Percentiles rank a stretch among this genome's conserved stretches.
Evolutionary conservation across 2,113 vertebrate species (phyloP).

Genomic region (Pimephales promelas): DNA sequence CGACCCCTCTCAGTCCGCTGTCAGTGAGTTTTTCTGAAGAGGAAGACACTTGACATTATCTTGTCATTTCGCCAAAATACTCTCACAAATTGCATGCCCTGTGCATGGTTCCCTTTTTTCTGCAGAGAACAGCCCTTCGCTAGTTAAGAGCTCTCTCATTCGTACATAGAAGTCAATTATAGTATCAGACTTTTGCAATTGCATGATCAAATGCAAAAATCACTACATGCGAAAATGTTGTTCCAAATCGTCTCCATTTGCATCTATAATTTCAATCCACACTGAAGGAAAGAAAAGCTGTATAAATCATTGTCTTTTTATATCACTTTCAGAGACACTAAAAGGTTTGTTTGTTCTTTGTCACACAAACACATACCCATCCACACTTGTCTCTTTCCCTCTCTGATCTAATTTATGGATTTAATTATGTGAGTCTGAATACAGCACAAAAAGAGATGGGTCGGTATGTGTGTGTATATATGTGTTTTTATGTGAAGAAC

Average conservation of each 20-base stretch:
- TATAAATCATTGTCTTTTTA: conserved; percentile 13
- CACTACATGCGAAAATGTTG: neutral
- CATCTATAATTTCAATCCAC: neutral
- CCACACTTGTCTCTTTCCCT: neutral
- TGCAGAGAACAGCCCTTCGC: conserved; percentile 12
- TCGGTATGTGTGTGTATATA: neutral
- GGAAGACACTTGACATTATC: conserved; percentile 43
- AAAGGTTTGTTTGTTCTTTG: neutral
- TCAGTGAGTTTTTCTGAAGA: conserved; percentile 1
- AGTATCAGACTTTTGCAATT: neutral
- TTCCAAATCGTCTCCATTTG: neutral
- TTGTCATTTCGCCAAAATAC: neutral
- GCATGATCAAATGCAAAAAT: neutral
- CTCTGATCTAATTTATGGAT: conserved; percentile 22
- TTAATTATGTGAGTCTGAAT: neutral
- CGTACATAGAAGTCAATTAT: neutral
- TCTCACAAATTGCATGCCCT: neutral
- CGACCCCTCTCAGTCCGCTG: neutral
- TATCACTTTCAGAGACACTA: conserved; percentile 5
- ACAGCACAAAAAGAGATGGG: neutral
- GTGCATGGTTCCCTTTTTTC: neutral
- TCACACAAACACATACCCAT: neutral
- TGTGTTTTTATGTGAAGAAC: neutral
- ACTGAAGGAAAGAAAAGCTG: neutral
- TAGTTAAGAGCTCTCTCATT: conserved; percentile 4